Percentiles rank a stretch among this genome's conserved stretches.
These are phyloP conservation scores for Eospalax fontanierii DNA, from an alignment of 2,797 vertebrate genomes.

Conservation along the genomic window DNA sequence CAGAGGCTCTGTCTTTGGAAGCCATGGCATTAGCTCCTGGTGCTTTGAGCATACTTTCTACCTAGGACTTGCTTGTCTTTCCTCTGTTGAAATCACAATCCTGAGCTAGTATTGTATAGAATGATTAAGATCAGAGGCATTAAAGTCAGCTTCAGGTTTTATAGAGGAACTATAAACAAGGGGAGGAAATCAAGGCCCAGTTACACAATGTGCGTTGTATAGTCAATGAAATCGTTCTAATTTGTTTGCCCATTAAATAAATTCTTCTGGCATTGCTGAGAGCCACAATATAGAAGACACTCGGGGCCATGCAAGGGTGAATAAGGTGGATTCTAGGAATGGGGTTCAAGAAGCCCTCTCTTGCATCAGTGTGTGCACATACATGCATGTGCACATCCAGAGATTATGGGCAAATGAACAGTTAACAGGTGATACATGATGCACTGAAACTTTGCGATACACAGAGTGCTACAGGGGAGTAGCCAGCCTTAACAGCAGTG, in stretches of 20 bases:
- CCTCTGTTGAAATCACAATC: background rate
- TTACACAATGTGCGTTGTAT: background rate
- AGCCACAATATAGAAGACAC: background rate
- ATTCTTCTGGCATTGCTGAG: background rate
- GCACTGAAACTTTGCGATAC: background rate
- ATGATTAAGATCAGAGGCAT: conserved; percentile 31
- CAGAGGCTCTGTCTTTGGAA: background rate
- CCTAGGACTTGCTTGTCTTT: background rate
- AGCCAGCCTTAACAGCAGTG: background rate
- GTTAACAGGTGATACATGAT: background rate
- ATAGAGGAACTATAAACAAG: conserved; percentile 40
- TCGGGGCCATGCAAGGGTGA: conserved; percentile 30
- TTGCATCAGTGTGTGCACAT: background rate
- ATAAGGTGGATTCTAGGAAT: background rate
- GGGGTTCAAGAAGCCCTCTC: background rate
- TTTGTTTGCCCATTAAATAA: conserved; percentile 1
- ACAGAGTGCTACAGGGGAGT: background rate
- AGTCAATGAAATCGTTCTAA: background rate
- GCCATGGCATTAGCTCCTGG: background rate
- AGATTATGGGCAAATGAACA: background rate
- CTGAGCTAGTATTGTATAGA: background rate
- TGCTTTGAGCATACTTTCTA: conserved; percentile 20
- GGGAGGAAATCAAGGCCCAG: conserved; percentile 6
- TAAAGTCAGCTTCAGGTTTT: conserved; percentile 38
- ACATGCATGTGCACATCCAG: no score